Conservation (phyloP, 2,797 vertebrate genomes). For the Arrhamphus sclerolepis region DNA sequence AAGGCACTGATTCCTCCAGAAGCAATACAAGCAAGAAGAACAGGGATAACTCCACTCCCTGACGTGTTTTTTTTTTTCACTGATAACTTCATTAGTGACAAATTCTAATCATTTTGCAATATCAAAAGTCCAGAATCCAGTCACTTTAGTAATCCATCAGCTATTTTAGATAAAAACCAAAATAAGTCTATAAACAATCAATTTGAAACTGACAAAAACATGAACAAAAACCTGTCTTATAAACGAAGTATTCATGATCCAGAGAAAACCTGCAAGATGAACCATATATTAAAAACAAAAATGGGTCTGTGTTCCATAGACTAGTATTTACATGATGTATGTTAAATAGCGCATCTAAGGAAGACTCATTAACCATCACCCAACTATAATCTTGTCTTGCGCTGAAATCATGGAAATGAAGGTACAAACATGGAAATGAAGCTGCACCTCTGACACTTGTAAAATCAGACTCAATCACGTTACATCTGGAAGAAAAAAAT, state of each 20-base stretch:
- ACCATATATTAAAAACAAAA: slow-evolving; percentile 6
- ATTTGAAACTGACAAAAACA: not conserved
- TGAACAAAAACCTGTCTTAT: not conserved
- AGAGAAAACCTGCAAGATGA: slow-evolving; percentile 34
- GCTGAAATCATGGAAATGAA: slow-evolving; percentile 48
- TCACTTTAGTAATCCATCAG: not conserved
- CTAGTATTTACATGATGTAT: slow-evolving; percentile 43
- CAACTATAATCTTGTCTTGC: slow-evolving; percentile 16
- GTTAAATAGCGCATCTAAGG: slow-evolving; percentile 46
- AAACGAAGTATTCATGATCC: not conserved
- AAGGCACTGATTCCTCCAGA: too few species aligned
- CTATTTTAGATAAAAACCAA: not conserved
- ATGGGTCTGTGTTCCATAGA: slow-evolving; percentile 1
- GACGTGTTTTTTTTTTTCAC: too few species aligned
- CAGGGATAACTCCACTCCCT: too few species aligned
- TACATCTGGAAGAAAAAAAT: not conserved
- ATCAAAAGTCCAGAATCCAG: not conserved
- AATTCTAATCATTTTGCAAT: not conserved
- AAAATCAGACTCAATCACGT: slow-evolving; percentile 41
- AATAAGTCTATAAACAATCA: not conserved
- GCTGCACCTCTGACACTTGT: slow-evolving; percentile 27
- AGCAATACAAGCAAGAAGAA: too few species aligned
- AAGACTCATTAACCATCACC: slow-evolving; percentile 46
- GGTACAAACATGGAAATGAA: slow-evolving; percentile 30
- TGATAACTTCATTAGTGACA: too few species aligned